Evolutionary conservation across 2,888 invertebrate genomes (phyloP), one percentile per base, ranked within the genome.

Genomic region (Dichetophora obliterata): DNA sequence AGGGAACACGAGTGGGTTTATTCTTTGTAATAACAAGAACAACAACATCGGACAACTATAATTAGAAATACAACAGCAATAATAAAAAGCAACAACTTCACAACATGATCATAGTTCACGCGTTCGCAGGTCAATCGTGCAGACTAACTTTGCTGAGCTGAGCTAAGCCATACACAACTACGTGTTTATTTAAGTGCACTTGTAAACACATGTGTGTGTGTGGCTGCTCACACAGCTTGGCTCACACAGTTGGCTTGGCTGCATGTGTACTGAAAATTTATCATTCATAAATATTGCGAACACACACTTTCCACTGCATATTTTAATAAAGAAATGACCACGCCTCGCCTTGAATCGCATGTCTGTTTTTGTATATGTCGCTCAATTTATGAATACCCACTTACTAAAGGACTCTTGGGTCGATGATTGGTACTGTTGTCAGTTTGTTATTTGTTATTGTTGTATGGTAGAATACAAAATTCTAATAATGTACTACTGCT

Each of bases 251-350:
- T 16, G 1, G 54, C 31, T 75, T 48, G 19, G 11, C 48, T 75
- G 75, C 69, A 70, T 76, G 78, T 74, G 65, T 65, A 34, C 27
- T 54, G 48, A 52, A 78, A 68, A 76, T 78, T 76, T 73, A 78
- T 78, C 68, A 78, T 76, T 69, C 61, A 76, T 78, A 69, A 70
- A 76, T 70, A 57, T 69, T 70, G 73, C 43, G 43, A 68, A 57
- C 34, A 43, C 22, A 37, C 37, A 57, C 22, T 57, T 9, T 14
- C 31, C 9, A n/a, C 19, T 43, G 34, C 19, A 71, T 16, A 71
- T 6, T 71, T 14, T 19, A 8, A 50, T n/a, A 54, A n/a, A 69
- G 8, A 54, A n/a, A 52, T n/a, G 27, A 16, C 27, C 34, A 65
- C 16, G 54, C 54, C 19, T 22, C 1, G 11, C 22, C 19, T 54